Evolutionary conservation across 2,797 vertebrate species (phyloP).

Genomic region (Notoglanidium macrostoma): DNA sequence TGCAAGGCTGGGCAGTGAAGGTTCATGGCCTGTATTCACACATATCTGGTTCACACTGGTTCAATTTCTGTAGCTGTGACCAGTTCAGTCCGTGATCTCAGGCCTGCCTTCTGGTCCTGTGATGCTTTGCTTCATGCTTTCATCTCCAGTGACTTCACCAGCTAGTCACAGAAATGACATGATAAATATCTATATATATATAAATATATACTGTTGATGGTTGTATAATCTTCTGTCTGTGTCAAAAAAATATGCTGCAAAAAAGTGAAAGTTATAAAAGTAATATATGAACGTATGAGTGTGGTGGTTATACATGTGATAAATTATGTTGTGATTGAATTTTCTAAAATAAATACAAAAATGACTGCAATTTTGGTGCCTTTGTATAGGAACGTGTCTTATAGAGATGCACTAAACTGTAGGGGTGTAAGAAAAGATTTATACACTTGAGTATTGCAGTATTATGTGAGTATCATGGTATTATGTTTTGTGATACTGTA

Average conservation of each 20-base stretch:
- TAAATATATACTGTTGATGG: conserved; percentile 52
- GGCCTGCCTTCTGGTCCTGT: neutral
- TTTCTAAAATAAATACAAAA: conserved; percentile 62
- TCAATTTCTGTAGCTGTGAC: conserved; percentile 12
- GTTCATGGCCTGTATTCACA: neutral
- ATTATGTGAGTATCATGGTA: too few relatives aligned
- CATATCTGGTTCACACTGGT: neutral
- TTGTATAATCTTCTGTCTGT: conserved; percentile 48
- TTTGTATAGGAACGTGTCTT: too few relatives aligned
- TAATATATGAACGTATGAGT: conserved; percentile 51
- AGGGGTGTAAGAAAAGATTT: too few relatives aligned
- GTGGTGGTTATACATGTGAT: conserved; percentile 49
- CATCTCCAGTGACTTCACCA: conserved; percentile 58
- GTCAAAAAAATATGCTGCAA: conserved; percentile 23
- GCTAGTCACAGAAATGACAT: conserved; percentile 53
- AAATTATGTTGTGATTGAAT: conserved; percentile 61
- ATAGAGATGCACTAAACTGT: neutral
- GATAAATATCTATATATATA: conserved; percentile 1
- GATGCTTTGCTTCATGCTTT: neutral
- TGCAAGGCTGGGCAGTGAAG: neutral
- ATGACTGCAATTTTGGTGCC: neutral
- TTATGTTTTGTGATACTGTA: too few relatives aligned
- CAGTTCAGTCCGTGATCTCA: neutral
- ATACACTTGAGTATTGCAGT: too few relatives aligned
- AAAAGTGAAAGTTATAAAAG: conserved; percentile 45